phyloP scores from a whole-genome alignment of 2,888 invertebrate genomes.

The Calliopum simillimum region DNA sequence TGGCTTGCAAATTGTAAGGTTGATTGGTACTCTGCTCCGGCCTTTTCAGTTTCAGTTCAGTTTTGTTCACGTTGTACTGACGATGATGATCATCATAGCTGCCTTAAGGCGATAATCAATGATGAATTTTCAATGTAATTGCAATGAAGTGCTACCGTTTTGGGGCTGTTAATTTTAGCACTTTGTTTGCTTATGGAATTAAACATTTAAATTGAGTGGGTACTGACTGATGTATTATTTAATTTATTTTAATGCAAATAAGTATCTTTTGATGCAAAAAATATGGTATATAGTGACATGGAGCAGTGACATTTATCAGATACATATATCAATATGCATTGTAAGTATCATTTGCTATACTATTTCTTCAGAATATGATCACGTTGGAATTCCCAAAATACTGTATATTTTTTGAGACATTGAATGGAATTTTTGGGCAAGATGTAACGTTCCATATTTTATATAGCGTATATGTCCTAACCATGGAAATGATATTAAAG shows the following conservation, averaged over 20 bases:
- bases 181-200: slow-evolving; percentile 20
- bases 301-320: too few relatives aligned
- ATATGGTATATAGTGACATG: too few relatives aligned
- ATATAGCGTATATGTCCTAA: too few relatives aligned
- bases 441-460: too few relatives aligned
- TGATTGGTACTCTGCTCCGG: neutral
- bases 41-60: too few relatives aligned
- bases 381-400: too few relatives aligned
- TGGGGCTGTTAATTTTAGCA: neutral
- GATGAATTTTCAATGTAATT: slow-evolving; percentile 34
- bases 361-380: too few relatives aligned
- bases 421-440: too few relatives aligned
- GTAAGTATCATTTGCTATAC: too few relatives aligned
- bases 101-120: slow-evolving; percentile 30
- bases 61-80: neutral
- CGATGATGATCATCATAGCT: slow-evolving; percentile 21
- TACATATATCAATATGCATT: too few relatives aligned
- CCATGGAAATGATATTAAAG: too few relatives aligned
- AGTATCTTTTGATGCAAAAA: neutral
- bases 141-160: slow-evolving; percentile 25
- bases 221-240: neutral
- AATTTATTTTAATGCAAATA: neutral
- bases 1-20: slow-evolving; percentile 17
- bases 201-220: slow-evolving; percentile 25
- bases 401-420: too few relatives aligned